Base-by-base conservation (phyloP, 2,888 invertebrate species). In the Nomada fabriciana region DNA sequence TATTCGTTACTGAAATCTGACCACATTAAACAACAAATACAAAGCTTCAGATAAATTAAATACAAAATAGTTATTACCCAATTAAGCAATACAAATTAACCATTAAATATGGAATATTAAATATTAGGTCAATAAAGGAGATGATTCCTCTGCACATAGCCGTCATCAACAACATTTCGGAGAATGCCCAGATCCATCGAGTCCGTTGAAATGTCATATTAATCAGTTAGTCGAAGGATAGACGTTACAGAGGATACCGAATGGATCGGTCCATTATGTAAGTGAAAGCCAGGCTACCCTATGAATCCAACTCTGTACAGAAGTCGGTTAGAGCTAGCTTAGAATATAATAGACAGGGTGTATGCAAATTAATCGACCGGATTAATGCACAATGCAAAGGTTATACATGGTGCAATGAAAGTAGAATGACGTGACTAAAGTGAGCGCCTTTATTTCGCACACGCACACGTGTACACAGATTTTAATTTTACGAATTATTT, bases 351-450 rank as follows among this genome's bases (percentile, higher is more conserved):
- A 85, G 88, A 86, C 88, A 78, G 73, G 68, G 68, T 75, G 83
- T 88, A 88, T 88, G 88, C 83, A 88, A 88, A 88, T 88, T 88
- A 83, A 80, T 53, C 79, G 82, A 80, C 57, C 81, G 75, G 80
- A 82, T 88, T 88, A 85, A 88, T 86, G 85, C 83, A 71, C 74
- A 61, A 81, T 75, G 79, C 52, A 72, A 75, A 36, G 36, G 7
- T 7, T 36, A 36, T 36, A 36, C 36, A 36, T 1, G 36, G 7
- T 36, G 7, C 7, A 7, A 36, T 7, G 36, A 36, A 36, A 36
- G 36, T 36, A 36, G 36, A 36, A 7, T 36, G 36, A 36, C 36
- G 36, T 0, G 7, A 36, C 7, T 36, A 36, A 36, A 36, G 9
- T 7, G 36, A 5, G 36, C 36, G 65, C 42, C 53, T 59, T 77